These are phyloP conservation scores for Trachelus iudaicus DNA, from an alignment of 2,888 invertebrate genomes.

Conservation along the genomic window DNA sequence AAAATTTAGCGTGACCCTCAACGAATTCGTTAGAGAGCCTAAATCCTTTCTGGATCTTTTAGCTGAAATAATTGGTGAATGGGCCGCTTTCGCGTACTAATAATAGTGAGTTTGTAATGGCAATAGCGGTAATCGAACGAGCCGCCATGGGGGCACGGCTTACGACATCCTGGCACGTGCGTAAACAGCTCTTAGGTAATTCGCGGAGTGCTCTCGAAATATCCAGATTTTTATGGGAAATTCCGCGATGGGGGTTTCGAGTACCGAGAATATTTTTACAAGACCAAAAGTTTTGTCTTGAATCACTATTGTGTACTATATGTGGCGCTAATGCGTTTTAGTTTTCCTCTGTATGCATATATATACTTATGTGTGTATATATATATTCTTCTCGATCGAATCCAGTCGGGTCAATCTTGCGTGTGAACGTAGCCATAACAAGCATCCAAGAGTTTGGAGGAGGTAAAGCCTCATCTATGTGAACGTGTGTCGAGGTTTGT, in stretches of 20 bases:
- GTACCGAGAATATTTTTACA: background rate
- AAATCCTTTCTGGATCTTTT: background rate
- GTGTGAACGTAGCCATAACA: conserved; percentile 5
- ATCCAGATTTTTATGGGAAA: conserved; percentile 32
- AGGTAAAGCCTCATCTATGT: background rate
- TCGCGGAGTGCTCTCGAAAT: conserved; percentile 39
- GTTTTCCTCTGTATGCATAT: background rate
- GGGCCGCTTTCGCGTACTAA: conserved; percentile 32
- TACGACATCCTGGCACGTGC: conserved; percentile 65
- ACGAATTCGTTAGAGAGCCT: background rate
- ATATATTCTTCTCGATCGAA: background rate
- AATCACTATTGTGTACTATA: background rate
- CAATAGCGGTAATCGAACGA: conserved; percentile 43
- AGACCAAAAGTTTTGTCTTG: background rate
- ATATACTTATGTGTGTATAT: background rate
- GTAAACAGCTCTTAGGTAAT: conserved; percentile 56
- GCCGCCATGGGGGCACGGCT: conserved; percentile 36
- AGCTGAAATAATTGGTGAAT: conserved; percentile 21
- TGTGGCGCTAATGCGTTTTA: background rate
- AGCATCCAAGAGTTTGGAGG: background rate
- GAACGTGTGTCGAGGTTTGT: conserved; percentile 2
- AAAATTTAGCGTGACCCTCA: background rate
- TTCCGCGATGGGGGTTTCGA: background rate
- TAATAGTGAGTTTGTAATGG: conserved; percentile 45
- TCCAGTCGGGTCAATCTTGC: background rate